Base-by-base conservation (phyloP, 2,888 invertebrate genomes). In the Hetaerina titia region DNA sequence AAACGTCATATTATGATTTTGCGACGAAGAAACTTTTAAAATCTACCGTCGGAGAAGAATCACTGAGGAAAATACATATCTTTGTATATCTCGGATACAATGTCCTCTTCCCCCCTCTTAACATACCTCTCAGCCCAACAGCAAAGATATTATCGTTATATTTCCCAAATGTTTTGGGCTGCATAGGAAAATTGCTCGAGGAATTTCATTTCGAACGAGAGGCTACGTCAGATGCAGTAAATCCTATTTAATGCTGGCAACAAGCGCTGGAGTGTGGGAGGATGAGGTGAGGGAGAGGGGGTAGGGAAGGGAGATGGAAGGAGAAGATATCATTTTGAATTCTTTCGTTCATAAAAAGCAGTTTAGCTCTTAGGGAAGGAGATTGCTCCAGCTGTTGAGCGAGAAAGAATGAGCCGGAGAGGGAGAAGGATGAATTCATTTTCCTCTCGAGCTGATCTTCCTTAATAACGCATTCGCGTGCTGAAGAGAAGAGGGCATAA, bases 161-260 rank as follows among this genome's bases (percentile, higher is more conserved):
- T 31, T 31, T 31, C 81, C 81, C 89, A 57, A 89, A 89, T 89
- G 58, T 89, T 56, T 89, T 89, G 89, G 22, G 89, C 89, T 58
- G 89, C 89, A 57, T 22, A 56, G 22, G 22, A 17, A 89, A 56
- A 89, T 89, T 89, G 58, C 58, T 22, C 22, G 57, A 58, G 58
- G 89, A 89, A 89, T 89, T 89, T 58, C 89, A 89, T 57, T 56
- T 58, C 56, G 89, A 15, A 81, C 19, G 19, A 89, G 57, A 89
- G 58, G 89, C 19, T 19, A 58, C 58, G 89, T 58, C 58, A 89
- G n/a, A 57, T 57, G 58, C 57, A 89, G 56, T n/a, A 58, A 22
- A 58, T 57, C 57, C 58, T 58, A 89, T 58, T 56, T 89, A 58
- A 56, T 58, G 89, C 58, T 58, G 9, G 19, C 22, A 22, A n/a